phyloP scores from a whole-genome alignment of 2,888 invertebrate species.

The Ganaspis brasiliensis region DNA sequence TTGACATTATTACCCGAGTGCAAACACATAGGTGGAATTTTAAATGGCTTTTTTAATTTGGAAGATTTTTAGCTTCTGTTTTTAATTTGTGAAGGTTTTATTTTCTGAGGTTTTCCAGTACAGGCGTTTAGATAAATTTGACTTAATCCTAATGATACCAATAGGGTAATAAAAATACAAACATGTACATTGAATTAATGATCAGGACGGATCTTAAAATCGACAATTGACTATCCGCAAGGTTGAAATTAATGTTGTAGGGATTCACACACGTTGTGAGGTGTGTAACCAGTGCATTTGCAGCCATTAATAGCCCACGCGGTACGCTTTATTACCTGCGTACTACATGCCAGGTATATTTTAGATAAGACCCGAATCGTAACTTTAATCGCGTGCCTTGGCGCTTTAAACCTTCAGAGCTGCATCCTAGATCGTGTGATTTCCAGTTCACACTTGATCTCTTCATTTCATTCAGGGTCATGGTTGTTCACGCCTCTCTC shows the following conservation, averaged over 20 bases:
- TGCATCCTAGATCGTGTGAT: constrained; percentile 38
- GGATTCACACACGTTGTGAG: not conserved
- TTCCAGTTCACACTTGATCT: constrained; percentile 29
- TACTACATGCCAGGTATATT: constrained; percentile 39
- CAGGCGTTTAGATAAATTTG: too few species aligned
- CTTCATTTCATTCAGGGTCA: constrained; percentile 23
- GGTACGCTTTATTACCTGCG: constrained; percentile 37
- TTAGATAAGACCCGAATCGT: constrained; percentile 38
- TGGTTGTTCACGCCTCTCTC: not conserved
- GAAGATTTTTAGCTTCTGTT: too few species aligned
- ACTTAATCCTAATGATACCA: too few species aligned
- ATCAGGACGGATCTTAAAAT: not conserved
- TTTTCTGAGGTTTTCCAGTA: too few species aligned
- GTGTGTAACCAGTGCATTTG: constrained; percentile 11
- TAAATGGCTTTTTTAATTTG: too few species aligned
- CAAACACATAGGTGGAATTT: too few species aligned
- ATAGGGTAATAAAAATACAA: not conserved
- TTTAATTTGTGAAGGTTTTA: too few species aligned
- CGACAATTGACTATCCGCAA: not conserved
- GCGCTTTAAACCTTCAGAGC: constrained; percentile 17
- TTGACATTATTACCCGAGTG: too few species aligned
- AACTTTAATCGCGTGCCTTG: constrained; percentile 35
- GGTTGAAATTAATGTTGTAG: not conserved
- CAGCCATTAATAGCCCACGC: constrained; percentile 43
- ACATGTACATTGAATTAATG: not conserved